Evolutionary conservation across 2,888 invertebrate genomes (phyloP), one percentile per base, ranked within the genome.

Genomic region (Dryobotodes eremita): DNA sequence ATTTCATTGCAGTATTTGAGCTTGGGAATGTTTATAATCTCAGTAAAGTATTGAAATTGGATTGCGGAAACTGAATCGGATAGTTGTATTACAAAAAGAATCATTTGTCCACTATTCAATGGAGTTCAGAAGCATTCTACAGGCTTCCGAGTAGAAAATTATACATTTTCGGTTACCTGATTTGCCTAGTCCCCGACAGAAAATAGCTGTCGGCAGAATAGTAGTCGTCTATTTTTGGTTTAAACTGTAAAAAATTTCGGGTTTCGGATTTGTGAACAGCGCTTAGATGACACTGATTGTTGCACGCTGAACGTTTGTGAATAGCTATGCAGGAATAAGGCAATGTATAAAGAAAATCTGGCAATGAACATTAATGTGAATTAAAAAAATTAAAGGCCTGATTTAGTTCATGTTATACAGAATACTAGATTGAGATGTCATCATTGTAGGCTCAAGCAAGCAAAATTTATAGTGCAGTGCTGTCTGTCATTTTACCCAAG

Each of bases 1-100:
- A 75, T 71, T 85, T 76, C 17, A 85, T 75, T 77, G 57, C 61
- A 61, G 55, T 57, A 46, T 65, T 82, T 65, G 57, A 48, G 2
- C 42, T 31, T 4, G 15, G 50, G 20, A 36, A 20, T 59, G n/a
- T 48, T 75, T 66, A 20, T 23, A 65, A 80, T 62, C 26, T 76
- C 57, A 11, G 4, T 0, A 64, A 26, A 53, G 6, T 42, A 0
- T 20, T 72, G 15, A 59, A 65, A 57, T 57, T 36, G 62, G 20
- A 31, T 62, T 36, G n/a, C 2, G 15, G 20, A 71, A 50, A 59
- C 0, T n/a, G 20, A 23, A 17, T 70, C 3, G 8, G 15, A 26
- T 55, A 11, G 26, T 26, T 50, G 17, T 15, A 0, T 15, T 36
- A 31, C 20, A 11, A 62, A 31, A 53, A 5, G 1, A 65, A 23